These are phyloP conservation scores for Narcine bancroftii DNA, from an alignment of 2,113 vertebrate species.

Conservation along the genomic window DNA sequence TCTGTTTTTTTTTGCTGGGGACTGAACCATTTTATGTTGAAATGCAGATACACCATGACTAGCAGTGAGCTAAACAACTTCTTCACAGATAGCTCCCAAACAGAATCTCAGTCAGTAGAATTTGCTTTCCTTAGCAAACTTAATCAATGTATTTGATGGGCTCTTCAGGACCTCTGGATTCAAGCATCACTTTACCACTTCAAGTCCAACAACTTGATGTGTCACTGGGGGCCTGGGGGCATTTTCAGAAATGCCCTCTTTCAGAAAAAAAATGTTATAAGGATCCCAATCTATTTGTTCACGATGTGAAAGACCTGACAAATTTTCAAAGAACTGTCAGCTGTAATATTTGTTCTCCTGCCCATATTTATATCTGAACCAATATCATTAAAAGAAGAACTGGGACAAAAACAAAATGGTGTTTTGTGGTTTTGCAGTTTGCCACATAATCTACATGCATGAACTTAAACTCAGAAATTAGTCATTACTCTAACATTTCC, in stretches of 20 bases:
- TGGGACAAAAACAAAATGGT: neutral
- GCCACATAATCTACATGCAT: neutral
- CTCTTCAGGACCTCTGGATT: neutral
- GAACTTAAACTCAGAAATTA: neutral
- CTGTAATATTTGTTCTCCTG: neutral
- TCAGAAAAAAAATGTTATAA: neutral
- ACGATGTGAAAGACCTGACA: neutral
- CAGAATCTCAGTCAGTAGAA: neutral
- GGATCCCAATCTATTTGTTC: neutral
- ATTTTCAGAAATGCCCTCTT: neutral
- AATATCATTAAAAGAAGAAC: neutral
- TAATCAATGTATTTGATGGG: too few species aligned
- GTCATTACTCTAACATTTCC: neutral
- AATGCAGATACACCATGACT: neutral
- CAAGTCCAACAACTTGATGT: too few species aligned
- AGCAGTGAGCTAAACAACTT: neutral
- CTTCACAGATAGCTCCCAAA: neutral
- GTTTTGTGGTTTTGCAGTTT: neutral
- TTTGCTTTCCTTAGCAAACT: too few species aligned
- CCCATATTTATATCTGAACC: neutral
- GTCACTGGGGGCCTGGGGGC: too few species aligned
- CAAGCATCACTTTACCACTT: neutral
- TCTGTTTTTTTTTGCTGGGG: neutral
- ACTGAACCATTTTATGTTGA: neutral
- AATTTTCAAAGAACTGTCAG: neutral